Evolutionary conservation across 2,888 invertebrate species (phyloP).

Genomic region (Caenorhabditis sulstoni): DNA sequence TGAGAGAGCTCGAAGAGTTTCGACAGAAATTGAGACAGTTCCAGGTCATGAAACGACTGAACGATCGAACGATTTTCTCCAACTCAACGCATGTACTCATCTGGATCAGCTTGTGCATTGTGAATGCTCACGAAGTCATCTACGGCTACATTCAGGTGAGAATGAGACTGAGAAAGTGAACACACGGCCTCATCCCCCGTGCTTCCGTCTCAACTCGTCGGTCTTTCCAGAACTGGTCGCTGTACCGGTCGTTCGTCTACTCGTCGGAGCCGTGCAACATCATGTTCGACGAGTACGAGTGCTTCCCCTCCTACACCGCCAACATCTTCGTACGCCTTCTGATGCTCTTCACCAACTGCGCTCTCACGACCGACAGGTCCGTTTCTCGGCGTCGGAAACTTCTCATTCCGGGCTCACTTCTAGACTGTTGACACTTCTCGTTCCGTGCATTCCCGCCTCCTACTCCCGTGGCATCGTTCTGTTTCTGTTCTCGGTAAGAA

Average conservation of each 20-base stretch:
- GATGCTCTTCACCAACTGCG: slow-evolving; percentile 21
- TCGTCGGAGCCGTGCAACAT: slow-evolving; percentile 23
- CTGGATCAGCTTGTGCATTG: slow-evolving; percentile 14
- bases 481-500: slow-evolving; percentile 2
- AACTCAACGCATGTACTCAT: slow-evolving; percentile 23
- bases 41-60: slow-evolving; percentile 2
- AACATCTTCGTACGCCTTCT: slow-evolving; percentile 28
- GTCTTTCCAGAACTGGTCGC: slow-evolving; percentile 37
- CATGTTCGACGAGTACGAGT: slow-evolving; percentile 40
- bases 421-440: slow-evolving; percentile 10
- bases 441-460: not conserved
- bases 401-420: too few relatives aligned
- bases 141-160: slow-evolving; percentile 42
- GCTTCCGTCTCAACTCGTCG: too few relatives aligned
- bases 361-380: slow-evolving; percentile 20
- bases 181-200: too few relatives aligned
- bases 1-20: too few relatives aligned
- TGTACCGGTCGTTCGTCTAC: slow-evolving; percentile 19
- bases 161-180: too few relatives aligned
- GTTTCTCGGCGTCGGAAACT: too few relatives aligned
- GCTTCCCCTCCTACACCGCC: slow-evolving; percentile 17
- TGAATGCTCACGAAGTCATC: slow-evolving; percentile 10
- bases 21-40: too few relatives aligned
- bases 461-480: slow-evolving; percentile 6
- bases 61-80: not conserved